Base-by-base conservation (phyloP, 2,797 vertebrate species). In the Sebastes itinus region DNA sequence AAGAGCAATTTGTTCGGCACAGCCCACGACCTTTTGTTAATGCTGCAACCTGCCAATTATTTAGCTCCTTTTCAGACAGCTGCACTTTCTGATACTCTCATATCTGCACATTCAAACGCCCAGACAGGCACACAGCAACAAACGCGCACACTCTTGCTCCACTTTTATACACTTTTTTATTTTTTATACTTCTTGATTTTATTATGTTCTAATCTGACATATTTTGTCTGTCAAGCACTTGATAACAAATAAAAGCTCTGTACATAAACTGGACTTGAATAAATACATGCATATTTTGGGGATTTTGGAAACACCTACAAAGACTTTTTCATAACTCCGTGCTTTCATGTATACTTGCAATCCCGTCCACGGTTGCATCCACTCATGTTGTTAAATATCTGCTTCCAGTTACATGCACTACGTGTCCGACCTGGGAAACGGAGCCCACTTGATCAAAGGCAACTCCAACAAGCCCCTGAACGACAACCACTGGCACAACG, bases 401-500 rank as follows among this genome's bases (percentile, higher is more conserved):
- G 28, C 6, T 81, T 90, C 65, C 85, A 99, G 98, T 77, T 99
- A 98, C 92, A 95, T 99, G 74, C 98, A 99, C 86, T 99, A 99
- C 14, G 97, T 99, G 46, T 99, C 98, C 79, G 98, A 99, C 86
- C 95, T 99, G 95, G 98, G 98, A 67, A 99, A 99, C 1, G 98
- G 98, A 90, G 97, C 98, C 69, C 97, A 98, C 87, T 96, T 99
- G 87, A 99, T 99, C 93, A 99, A 99, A 94, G 98, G 98, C 80
- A 99, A 98, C 93, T 99, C 98, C 70, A 99, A 98, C 90, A 99
- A 98, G 87, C 97, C 97, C 35, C 95, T 99, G 80, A 99, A 98
- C n/a, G 98, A 99, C 95, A 99, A 99, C 94, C 97, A 99, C 87
- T 99, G 98, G 98, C 98, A 99, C 89, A 99, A 97, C 8, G 98